A percentile compares a stretch with the other conserved stretches of the same genome.
Conservation (phyloP, 1,140 invertebrate species). For the Lamellibrachia luymesi region DNA sequence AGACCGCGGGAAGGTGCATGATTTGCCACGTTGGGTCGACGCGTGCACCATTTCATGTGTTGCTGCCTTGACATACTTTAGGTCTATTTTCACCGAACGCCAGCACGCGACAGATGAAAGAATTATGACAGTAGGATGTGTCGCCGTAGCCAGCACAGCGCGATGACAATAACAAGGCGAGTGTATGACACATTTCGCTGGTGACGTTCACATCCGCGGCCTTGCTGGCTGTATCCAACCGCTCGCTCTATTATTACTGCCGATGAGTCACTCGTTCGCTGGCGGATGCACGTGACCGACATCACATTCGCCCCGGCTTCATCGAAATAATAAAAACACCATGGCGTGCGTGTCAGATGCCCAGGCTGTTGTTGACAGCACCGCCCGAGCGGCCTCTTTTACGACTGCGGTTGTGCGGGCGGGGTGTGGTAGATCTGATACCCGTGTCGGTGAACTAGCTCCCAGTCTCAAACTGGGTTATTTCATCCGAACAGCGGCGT, state of each 20-base stretch:
- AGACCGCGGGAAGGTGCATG: background rate
- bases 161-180: background rate
- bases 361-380: background rate
- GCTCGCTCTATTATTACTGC: background rate
- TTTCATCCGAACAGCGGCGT: background rate
- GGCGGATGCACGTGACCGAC: background rate
- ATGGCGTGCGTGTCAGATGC: background rate
- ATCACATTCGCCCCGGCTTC: background rate
- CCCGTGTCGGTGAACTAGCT: too few relatives aligned
- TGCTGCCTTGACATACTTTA: background rate
- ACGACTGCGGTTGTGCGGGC: background rate
- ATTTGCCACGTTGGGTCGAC: background rate
- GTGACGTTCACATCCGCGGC: too few relatives aligned
- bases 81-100: background rate
- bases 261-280: background rate
- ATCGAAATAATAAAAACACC: background rate
- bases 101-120: background rate
- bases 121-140: background rate
- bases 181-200: background rate
- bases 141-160: background rate
- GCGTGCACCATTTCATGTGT: background rate
- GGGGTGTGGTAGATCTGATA: background rate
- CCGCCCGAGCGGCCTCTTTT: background rate
- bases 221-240: background rate
- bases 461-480: too few relatives aligned